Evolutionary conservation across 2,797 vertebrate genomes (phyloP).

Genomic region (Avahi laniger): DNA sequence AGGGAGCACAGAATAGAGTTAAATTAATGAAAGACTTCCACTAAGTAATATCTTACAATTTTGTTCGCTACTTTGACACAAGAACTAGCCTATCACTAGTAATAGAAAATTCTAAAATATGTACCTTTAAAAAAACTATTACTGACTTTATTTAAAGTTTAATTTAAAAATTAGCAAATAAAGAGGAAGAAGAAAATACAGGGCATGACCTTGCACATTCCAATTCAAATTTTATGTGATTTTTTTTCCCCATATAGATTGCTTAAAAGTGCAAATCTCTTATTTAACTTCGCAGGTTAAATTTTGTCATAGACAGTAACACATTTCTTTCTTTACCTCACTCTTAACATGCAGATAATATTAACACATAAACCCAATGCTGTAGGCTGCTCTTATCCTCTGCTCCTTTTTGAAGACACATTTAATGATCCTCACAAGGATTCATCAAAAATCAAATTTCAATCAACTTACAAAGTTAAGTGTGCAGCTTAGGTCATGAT

Average conservation of each 20-base stretch:
- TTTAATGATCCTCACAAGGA: background rate
- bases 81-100: constrained; percentile 4
- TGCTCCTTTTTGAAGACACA: background rate
- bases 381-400: background rate
- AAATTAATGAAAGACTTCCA: background rate
- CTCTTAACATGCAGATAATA: background rate
- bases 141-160: background rate
- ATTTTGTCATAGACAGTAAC: background rate
- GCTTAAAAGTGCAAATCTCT: background rate
- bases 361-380: background rate
- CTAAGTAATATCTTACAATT: background rate
- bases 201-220: background rate
- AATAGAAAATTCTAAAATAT: constrained; percentile 31
- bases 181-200: constrained; percentile 4
- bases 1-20: background rate
- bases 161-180: background rate
- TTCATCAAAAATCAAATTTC: background rate
- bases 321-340: background rate
- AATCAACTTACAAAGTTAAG: background rate
- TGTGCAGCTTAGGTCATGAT: background rate
- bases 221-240: background rate
- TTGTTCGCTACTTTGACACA: background rate
- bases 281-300: background rate
- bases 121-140: background rate
- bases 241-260: background rate